Conservation (phyloP, 1,140 invertebrate genomes). For the Sitophilus oryzae region DNA sequence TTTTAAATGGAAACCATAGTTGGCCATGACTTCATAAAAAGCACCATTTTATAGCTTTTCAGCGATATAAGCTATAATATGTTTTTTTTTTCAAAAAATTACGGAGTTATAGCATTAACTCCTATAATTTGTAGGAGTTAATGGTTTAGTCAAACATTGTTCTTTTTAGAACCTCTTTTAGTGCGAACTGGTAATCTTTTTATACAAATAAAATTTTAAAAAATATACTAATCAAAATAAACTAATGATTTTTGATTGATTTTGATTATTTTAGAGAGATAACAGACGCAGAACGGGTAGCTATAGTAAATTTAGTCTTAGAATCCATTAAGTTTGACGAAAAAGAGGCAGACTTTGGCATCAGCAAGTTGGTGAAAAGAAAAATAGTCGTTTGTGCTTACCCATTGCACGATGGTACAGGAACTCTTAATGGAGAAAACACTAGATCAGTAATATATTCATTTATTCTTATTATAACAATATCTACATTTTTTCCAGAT, state of each 20-base stretch:
- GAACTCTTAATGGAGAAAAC: not conserved
- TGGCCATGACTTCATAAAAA: no score
- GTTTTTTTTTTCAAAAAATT: no score
- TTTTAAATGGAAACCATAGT: no score
- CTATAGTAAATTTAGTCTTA: conserved; percentile 14
- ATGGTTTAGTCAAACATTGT: no score
- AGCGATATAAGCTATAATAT: no score
- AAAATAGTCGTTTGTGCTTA: conserved; percentile 46
- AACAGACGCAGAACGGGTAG: conserved; percentile 14
- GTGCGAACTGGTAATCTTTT: not conserved
- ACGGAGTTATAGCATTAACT: no score
- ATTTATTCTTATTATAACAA: not conserved
- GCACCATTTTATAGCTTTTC: no score
- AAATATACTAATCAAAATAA: not conserved
- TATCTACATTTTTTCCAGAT: not conserved
- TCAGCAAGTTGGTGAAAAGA: conserved; percentile 14
- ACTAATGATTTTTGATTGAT: not conserved
- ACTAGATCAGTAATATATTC: conserved; percentile 10
- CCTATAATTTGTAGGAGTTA: no score
- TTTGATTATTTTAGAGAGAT: conserved; percentile 14
- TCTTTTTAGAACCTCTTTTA: no score
- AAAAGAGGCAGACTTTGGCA: conserved; percentile 13
- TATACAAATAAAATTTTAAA: not conserved
- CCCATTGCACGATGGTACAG: conserved; percentile 57
- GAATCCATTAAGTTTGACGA: conserved; percentile 17